Conservation (phyloP, 2,888 invertebrate species). For the Cordilura impudica region DNA sequence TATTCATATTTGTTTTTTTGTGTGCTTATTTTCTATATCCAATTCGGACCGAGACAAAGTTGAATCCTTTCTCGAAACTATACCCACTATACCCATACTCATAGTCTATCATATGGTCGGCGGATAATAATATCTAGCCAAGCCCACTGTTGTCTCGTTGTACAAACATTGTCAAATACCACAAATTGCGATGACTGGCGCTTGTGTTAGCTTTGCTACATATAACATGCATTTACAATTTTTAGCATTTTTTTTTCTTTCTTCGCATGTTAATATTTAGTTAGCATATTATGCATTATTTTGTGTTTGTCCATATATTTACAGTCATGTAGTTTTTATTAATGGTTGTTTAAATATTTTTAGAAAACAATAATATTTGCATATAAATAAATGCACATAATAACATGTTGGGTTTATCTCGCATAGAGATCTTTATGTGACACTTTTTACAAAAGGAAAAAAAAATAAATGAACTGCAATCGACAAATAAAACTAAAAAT, state of each 20-base stretch:
- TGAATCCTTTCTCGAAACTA: no score
- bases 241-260: neutral
- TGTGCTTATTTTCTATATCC: no score
- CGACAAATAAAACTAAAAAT: neutral
- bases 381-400: constrained; percentile 16
- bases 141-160: neutral
- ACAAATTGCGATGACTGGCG: constrained; percentile 45
- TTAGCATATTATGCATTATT: neutral
- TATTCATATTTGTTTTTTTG: no score
- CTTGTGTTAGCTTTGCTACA: constrained; percentile 46
- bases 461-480: neutral
- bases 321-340: neutral
- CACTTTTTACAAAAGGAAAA: neutral
- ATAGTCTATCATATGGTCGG: no score
- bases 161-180: constrained; percentile 54
- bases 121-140: no score
- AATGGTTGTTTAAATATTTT: constrained; percentile 5
- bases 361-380: constrained; percentile 37
- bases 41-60: no score
- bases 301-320: neutral
- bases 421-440: neutral
- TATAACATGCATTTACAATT: constrained; percentile 43
- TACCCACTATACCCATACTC: no score
- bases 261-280: neutral
- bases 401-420: constrained; percentile 20